These are phyloP conservation scores for Eucriotettix oculatus DNA, from an alignment of 2,888 invertebrate genomes.

Conservation along the genomic window DNA sequence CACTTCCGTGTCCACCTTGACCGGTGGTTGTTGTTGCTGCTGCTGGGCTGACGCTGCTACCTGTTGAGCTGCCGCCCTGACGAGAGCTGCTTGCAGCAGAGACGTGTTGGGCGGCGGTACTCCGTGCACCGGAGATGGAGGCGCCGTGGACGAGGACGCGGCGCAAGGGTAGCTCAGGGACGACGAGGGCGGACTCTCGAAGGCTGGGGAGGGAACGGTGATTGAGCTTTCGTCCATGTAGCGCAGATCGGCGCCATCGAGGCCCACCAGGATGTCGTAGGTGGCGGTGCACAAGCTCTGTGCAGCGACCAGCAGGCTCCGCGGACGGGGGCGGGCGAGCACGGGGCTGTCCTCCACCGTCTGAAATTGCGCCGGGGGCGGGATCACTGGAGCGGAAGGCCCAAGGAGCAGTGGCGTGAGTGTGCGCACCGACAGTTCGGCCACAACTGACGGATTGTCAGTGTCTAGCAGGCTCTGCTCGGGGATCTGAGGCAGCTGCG, in stretches of 20 bases:
- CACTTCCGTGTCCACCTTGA: conserved; percentile 56
- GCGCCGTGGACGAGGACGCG: conserved; percentile 25
- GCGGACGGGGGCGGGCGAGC: conserved; percentile 30
- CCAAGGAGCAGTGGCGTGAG: conserved; percentile 23
- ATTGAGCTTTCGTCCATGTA: conserved; percentile 88
- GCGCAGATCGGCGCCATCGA: conserved; percentile 73
- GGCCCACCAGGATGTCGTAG: conserved; percentile 58
- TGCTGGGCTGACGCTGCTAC: conserved; percentile 23
- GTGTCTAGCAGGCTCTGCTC: conserved; percentile 45
- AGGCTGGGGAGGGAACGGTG: conserved; percentile 37
- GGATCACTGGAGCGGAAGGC: conserved; percentile 36
- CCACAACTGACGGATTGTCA: conserved; percentile 34
- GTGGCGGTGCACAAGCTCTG: conserved; percentile 41
- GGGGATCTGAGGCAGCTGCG: conserved; percentile 35
- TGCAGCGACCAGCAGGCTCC: conserved; percentile 33
- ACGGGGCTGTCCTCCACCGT: conserved; percentile 16
- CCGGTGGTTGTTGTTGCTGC: conserved; percentile 23
- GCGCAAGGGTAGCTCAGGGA: conserved; percentile 10
- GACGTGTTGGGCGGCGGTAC: conserved; percentile 37
- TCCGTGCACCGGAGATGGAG: conserved; percentile 37
- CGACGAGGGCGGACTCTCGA: conserved; percentile 24
- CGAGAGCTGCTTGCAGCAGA: conserved; percentile 53
- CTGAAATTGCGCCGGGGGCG: conserved; percentile 56
- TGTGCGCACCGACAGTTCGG: conserved; percentile 10
- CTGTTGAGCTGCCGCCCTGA: conserved; percentile 38